Evolutionary conservation across 2,113 vertebrate species (phyloP), one percentile per base, ranked within the genome.

Genomic region (Pituophis catenifer): DNA sequence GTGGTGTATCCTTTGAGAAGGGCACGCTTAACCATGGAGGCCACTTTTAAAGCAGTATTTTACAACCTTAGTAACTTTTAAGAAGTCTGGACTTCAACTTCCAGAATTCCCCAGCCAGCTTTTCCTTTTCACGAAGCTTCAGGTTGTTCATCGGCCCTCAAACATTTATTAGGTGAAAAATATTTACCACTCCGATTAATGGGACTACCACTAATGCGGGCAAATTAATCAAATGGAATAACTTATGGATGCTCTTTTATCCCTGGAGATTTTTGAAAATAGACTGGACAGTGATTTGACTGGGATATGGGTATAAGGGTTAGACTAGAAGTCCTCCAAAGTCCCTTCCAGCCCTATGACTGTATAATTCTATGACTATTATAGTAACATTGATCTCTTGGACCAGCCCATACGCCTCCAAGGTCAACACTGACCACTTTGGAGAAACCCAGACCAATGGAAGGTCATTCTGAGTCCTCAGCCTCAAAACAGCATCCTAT

Each of bases 401-500:
- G 15, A 75, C 13, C 12, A 29, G 3, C n/a, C n/a, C 1, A 21
- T 21, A 3, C 0, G 19, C 8, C 70, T 38, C 33, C 21, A 17
- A 3, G 33, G 33, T 81, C 70, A 38, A 8, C 33, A 19, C 2
- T 81, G 70, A 38, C n/a, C 70, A 1, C 65, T 81, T 81, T 19
- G 70, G 70, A 81, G 15, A 38, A 81, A 19, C n/a, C 7, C 38
- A 13, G n/a, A 19, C 70, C 33, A 81, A 44, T 0, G n/a, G 0
- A 17, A 75, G 70, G 0, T 5, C 3, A 48, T 52, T 12, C 58
- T 55, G 50, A 55, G 1, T 44, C 89, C 29, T 8, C 44, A 52
- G 17, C 52, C 53, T 86, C 13, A 44, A 44, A 38, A 52, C 8
- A 10, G 44, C 96, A 95, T 92, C 62, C 95, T 94, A 95, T 8